Percentiles rank a stretch among this genome's conserved stretches.
These are phyloP conservation scores for Celastrina argiolus DNA, from an alignment of 2,888 invertebrate species.

Conservation along the genomic window DNA sequence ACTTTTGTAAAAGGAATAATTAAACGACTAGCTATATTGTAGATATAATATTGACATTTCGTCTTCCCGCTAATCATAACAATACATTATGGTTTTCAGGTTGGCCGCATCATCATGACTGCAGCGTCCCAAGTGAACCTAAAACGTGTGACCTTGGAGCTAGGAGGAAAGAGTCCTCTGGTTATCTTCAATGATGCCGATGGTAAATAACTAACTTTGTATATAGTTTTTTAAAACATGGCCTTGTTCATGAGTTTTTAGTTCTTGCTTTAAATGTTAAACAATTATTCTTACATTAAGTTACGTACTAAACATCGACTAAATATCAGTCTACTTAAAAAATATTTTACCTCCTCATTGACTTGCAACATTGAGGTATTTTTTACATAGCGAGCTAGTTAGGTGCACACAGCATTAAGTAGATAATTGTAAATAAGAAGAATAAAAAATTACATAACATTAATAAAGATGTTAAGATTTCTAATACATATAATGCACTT, in stretches of 20 bases:
- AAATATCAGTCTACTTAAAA: no score
- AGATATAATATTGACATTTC: no score
- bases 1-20: no score
- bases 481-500: constrained; percentile 25
- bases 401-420: no score
- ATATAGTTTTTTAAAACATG: background rate
- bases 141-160: constrained; percentile 89
- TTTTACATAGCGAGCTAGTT: no score
- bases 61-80: background rate
- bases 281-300: background rate
- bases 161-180: constrained; percentile 94
- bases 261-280: background rate
- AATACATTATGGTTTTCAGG: constrained; percentile 47
- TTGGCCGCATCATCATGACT: constrained; percentile 78
- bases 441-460: no score
- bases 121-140: constrained; percentile 87
- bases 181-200: constrained; percentile 91
- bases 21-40: no score
- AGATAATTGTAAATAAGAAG: no score
- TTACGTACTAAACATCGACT: no score
- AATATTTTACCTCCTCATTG: no score
- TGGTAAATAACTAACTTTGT: constrained; percentile 66
- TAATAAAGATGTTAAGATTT: background rate
- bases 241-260: background rate
- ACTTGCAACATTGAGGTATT: no score